Base-by-base conservation (phyloP, 2,797 vertebrate genomes). In the Hydrophis major region DNA sequence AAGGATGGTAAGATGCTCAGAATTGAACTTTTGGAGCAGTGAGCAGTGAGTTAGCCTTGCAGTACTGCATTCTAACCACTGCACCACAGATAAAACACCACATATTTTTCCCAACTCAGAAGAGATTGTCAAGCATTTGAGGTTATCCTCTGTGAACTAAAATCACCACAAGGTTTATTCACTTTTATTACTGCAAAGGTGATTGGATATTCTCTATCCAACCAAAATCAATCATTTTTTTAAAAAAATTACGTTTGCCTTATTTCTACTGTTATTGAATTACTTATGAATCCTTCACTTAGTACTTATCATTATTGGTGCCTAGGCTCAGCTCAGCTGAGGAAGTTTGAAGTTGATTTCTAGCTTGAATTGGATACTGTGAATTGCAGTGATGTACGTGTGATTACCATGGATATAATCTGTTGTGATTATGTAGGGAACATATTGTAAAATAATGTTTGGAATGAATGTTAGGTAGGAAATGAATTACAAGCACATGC, bases 211-310 rank as follows among this genome's bases (percentile, higher is more conserved):
- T 20, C 16, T 37, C 55, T 57, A 57, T 57, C n/a, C 18, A 57
- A 20, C 37, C 8, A 47, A 83, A 83, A 83, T 42, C 20, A 83
- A 42, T 47, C 22, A 78, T 2, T 47, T 74, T 37, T 18, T 18
- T 0, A 28, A n/a, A 60, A 66, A 74, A 74, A 20, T 8, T 74
- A 8, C 16, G 37, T 37, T 66, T 66, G 6, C 8, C 69, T 83
- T 16, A 47, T 59, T 90, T 83, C 25, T 90, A 18, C 37, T 87
- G 92, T 59, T 92, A 95, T 92, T 89, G 2, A 63, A 78, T 94
- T 53, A 93, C 95, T 93, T 91, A 2, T 87, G 6, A 89, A 93
- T 95, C 90, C 91, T 92, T 93, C 94, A 87, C 92, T 74, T 95
- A 87, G 74, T 78, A 78, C 1, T 22, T 42, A 78, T 37, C 16